Evolutionary conservation across 1,140 invertebrate species (phyloP).

Genomic region (Euura lappo): DNA sequence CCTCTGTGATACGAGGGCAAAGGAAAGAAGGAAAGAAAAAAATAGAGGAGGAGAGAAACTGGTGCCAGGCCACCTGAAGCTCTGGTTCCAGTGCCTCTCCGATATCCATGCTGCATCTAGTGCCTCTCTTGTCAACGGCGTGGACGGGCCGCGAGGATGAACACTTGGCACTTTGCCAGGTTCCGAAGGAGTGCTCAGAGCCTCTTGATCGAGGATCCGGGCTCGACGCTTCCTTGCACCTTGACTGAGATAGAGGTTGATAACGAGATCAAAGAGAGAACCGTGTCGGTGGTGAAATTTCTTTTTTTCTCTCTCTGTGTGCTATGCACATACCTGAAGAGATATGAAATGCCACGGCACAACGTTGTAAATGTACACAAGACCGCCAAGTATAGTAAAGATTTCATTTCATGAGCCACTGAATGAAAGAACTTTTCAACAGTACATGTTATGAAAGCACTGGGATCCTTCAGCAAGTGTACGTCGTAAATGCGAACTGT

Average conservation of each 20-base stretch:
- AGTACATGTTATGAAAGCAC: too few relatives aligned
- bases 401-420: too few relatives aligned
- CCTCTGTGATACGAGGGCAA: not conserved
- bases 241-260: not conserved
- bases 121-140: not conserved
- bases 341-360: too few relatives aligned
- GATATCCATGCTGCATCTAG: not conserved
- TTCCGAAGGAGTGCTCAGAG: not conserved
- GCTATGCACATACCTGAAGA: too few relatives aligned
- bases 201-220: not conserved
- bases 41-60: not conserved
- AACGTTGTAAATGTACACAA: too few relatives aligned
- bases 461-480: too few relatives aligned
- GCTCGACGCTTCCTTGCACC: conserved; percentile 1
- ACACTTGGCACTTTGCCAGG: conserved; percentile 4
- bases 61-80: not conserved
- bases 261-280: not conserved
- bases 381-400: too few relatives aligned
- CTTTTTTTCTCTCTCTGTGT: not conserved
- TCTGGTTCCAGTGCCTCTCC: not conserved
- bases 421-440: too few relatives aligned
- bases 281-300: not conserved
- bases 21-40: not conserved
- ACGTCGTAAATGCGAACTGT: too few relatives aligned
- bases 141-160: not conserved